Conservation (phyloP, 1,140 invertebrate species). For the Drosophila guanche region DNA sequence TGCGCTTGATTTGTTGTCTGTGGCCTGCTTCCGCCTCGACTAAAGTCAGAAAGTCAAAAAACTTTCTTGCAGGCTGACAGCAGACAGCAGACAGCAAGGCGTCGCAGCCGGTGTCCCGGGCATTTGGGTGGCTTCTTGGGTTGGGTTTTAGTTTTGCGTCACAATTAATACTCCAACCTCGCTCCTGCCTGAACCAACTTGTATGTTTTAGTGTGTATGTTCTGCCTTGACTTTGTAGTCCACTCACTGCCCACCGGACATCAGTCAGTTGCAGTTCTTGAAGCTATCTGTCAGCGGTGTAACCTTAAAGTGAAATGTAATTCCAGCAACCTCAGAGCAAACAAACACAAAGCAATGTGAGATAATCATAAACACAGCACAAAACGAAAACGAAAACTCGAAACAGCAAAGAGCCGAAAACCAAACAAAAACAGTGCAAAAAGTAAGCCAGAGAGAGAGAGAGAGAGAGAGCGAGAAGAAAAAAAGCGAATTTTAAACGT, state of each 20-base stretch:
- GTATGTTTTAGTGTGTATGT: too few species aligned
- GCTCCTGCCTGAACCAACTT: too few species aligned
- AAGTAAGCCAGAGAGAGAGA: neutral
- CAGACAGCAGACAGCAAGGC: too few species aligned
- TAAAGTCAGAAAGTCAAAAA: too few species aligned
- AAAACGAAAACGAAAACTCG: constrained; percentile 23
- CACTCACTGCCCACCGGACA: constrained; percentile 60
- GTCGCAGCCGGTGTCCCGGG: too few species aligned
- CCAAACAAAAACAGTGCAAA: constrained; percentile 7
- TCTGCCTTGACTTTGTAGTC: constrained; percentile 23
- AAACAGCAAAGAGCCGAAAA: neutral
- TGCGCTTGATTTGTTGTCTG: too few species aligned
- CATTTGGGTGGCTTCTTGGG: too few species aligned
- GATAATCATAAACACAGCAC: constrained; percentile 46
- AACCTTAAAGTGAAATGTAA: constrained; percentile 34
- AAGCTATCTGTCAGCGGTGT: constrained; percentile 33
- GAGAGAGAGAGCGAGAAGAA: constrained; percentile 2
- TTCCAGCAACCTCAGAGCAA: constrained; percentile 30
- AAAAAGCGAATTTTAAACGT: constrained; percentile 77
- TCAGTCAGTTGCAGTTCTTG: constrained; percentile 7
- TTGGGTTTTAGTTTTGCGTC: too few species aligned
- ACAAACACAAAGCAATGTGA: constrained; percentile 43
- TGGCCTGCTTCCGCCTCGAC: too few species aligned
- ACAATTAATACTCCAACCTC: too few species aligned
- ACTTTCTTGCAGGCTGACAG: too few species aligned